phyloP scores from a whole-genome alignment of 2,797 vertebrate species.

The Crocodylus rhombifer region DNA sequence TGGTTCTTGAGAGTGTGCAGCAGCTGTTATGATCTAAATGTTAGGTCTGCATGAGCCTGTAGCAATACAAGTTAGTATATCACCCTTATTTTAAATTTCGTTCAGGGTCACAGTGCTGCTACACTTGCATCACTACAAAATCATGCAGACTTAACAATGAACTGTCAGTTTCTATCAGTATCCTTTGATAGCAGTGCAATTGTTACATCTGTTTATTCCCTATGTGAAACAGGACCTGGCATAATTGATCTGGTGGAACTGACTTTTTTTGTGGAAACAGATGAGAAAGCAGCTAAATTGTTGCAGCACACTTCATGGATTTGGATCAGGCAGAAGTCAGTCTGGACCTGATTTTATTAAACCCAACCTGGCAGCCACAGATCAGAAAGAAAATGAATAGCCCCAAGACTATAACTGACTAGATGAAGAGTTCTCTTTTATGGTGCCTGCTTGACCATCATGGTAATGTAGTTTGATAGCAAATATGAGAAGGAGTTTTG shows the following conservation, averaged over 20 bases:
- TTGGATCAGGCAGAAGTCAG: not conserved
- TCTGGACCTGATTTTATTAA: not conserved
- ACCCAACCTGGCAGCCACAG: not conserved
- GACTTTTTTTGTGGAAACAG: not conserved
- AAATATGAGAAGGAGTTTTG: not conserved
- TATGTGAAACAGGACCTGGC: not conserved
- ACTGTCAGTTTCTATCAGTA: too few species aligned
- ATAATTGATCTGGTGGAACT: not conserved
- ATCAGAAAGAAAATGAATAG: not conserved
- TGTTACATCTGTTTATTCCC: not conserved
- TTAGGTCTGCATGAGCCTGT: too few species aligned
- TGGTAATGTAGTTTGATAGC: not conserved
- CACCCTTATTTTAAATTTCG: too few species aligned
- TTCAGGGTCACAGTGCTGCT: too few species aligned
- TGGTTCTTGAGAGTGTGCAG: too few species aligned
- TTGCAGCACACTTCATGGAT: not conserved
- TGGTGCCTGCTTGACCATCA: conserved; percentile 35
- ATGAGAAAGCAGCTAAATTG: not conserved
- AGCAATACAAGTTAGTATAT: too few species aligned
- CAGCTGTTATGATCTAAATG: too few species aligned
- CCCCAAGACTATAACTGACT: not conserved
- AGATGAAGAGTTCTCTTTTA: conserved; percentile 22
- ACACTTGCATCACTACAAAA: too few species aligned
- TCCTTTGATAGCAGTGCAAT: too few species aligned
- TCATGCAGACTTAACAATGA: too few species aligned